Percentiles rank a stretch among this genome's conserved stretches.
Evolutionary conservation across 2,888 invertebrate genomes (phyloP).

Genomic region (Cosmopolites sordidus): DNA sequence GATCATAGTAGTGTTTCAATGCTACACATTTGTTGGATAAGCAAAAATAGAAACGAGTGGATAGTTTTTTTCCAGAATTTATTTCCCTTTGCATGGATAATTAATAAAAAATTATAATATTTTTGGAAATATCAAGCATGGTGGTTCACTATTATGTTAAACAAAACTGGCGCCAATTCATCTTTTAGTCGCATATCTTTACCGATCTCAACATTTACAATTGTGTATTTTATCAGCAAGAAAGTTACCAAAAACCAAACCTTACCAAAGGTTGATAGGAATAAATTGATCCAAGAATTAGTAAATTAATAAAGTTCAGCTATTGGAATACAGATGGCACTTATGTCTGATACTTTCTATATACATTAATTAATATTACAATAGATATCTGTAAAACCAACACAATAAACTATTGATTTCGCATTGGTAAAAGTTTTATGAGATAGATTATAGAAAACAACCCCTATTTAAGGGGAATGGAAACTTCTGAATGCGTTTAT

Average conservation of each 20-base stretch:
- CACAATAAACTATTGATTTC: slow-evolving; percentile 6
- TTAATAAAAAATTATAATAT: slow-evolving; percentile 27
- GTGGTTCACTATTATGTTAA: too few species aligned
- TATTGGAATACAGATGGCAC: too few species aligned
- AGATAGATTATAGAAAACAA: slow-evolving; percentile 8
- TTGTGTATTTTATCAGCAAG: too few species aligned
- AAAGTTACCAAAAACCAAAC: too few species aligned
- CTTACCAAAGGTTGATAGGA: too few species aligned
- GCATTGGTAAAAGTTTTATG: slow-evolving; percentile 4
- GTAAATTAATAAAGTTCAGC: too few species aligned
- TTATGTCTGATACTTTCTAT: too few species aligned
- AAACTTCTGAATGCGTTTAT: slow-evolving; percentile 24
- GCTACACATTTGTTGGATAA: slow-evolving; percentile 19
- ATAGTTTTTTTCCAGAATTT: slow-evolving; percentile 23
- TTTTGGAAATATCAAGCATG: slow-evolving; percentile 29
- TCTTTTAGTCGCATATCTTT: too few species aligned
- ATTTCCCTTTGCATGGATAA: slow-evolving; percentile 30
- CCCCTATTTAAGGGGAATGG: slow-evolving; percentile 14
- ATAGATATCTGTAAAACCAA: slow-evolving; percentile 1
- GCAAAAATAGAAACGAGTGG: slow-evolving; percentile 17
- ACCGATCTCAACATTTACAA: too few species aligned
- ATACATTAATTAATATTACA: slow-evolving; percentile 2
- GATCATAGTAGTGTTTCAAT: slow-evolving; percentile 17
- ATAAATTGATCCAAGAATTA: too few species aligned
- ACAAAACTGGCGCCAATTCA: too few species aligned